Base-by-base conservation (phyloP, 2,113 vertebrate species). In the Crotalus helleri region DNA sequence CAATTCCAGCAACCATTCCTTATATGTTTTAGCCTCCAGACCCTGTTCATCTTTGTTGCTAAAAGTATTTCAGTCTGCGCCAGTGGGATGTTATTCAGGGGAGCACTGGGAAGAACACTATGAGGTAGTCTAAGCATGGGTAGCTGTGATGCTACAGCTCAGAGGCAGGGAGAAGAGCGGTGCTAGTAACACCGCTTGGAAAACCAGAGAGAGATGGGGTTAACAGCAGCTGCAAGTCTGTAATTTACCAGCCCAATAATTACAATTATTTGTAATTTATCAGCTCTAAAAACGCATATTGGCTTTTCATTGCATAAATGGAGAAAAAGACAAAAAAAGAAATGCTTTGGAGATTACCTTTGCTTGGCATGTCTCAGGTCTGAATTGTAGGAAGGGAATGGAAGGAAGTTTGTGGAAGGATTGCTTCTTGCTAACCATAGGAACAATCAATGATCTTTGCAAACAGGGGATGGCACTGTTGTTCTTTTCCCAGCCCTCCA, bases 381-480 rank as follows among this genome's bases (percentile, higher is more conserved):
- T 57, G 58, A 0, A 0, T 13, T 15, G 3, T 24, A 86, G 24
- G 11, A 39, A 86, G 19, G 8, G 0, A 51, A 11, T 7, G 6
- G 5, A 24, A 57, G 24, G 2, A 29, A 19, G 69, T 90, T 19
- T 51, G 57, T 58, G 85, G 85, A 88, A 33, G 88, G 12, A 24
- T 69, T 2, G 46, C 89, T 87, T 58, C 93, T 90, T 88, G 5
- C 19, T 26, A 29, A 58, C 53, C 19, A 1, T 39, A 49, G 15
- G 87, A 74, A 64, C 87, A 85, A 46, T 95, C 95, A 91, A 92
- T 95, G 96, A 95, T 90, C 96, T 95, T 29, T 92, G 33, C 94
- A 91, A 90, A 96, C 97, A 95, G 95, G 93, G 95, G 97, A 93
- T 97, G 97, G 97, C 97, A 97, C 95, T 97, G 95, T 97, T 97